Evolutionary conservation across 2,797 vertebrate species (phyloP).

Genomic region (Crypturellus tataupa): DNA sequence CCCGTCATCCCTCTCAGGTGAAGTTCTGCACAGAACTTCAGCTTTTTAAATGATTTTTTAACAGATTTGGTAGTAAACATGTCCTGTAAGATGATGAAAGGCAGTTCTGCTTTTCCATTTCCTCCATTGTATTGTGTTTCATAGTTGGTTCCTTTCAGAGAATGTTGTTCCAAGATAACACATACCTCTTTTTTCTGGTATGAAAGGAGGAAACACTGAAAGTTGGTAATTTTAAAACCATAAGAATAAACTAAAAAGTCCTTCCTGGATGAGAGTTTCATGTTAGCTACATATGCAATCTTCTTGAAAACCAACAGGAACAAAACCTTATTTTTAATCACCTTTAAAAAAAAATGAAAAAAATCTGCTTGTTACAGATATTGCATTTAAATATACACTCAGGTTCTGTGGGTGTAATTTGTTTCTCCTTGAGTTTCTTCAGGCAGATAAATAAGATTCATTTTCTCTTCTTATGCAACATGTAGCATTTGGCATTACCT

Average conservation of each 20-base stretch:
- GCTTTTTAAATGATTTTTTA: background rate
- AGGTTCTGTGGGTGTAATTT: background rate
- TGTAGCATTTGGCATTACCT: background rate
- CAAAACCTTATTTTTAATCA: background rate
- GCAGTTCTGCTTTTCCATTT: background rate
- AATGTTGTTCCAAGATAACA: background rate
- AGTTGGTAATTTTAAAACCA: background rate
- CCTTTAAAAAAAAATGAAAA: background rate
- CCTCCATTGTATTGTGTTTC: background rate
- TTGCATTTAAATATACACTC: background rate
- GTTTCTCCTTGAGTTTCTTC: background rate
- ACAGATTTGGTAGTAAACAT: background rate
- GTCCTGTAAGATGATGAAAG: background rate
- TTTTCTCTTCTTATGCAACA: background rate
- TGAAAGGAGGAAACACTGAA: background rate
- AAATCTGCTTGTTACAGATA: rapidly evolving
- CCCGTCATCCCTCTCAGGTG: background rate
- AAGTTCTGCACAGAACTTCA: background rate
- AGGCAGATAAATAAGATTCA: background rate
- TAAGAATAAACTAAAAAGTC: background rate
- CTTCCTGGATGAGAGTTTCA: background rate
- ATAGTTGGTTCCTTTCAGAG: background rate
- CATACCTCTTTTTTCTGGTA: background rate
- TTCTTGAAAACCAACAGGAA: background rate
- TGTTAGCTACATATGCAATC: background rate